phyloP scores from a whole-genome alignment of 2,797 vertebrate genomes.

The Scarus forsteni region DNA sequence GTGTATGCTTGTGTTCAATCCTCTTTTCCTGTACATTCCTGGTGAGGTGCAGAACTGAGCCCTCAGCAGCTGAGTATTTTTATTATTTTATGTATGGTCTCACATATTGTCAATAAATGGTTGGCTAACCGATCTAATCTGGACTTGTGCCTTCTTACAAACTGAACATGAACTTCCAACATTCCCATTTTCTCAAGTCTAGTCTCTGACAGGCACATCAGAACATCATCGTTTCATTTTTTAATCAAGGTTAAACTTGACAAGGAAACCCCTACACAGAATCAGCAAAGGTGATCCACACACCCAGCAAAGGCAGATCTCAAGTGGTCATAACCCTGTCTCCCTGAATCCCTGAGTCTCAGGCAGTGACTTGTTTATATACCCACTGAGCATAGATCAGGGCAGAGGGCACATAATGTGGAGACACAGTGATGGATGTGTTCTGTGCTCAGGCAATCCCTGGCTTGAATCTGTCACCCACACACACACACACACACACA shows the following conservation, averaged over 20 bases:
- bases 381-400: slow-evolving; percentile 49
- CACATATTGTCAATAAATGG: too few species aligned
- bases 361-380: slow-evolving; percentile 64
- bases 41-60: too few species aligned
- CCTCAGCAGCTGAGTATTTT: too few species aligned
- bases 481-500: slow-evolving; percentile 4
- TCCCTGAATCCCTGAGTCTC: slow-evolving; percentile 45
- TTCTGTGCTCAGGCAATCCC: slow-evolving; percentile 32
- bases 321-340: slow-evolving; percentile 55
- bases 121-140: too few species aligned
- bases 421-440: slow-evolving; percentile 49
- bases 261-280: neutral
- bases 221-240: slow-evolving; percentile 18
- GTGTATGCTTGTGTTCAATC: too few species aligned
- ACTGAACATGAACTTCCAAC: too few species aligned
- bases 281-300: neutral
- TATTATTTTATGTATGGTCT: too few species aligned
- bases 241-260: slow-evolving; percentile 30
- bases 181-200: too few species aligned
- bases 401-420: slow-evolving; percentile 57
- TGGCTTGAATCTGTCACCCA: slow-evolving; percentile 21
- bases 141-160: too few species aligned
- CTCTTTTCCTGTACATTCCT: too few species aligned
- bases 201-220: neutral
- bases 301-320: slow-evolving; percentile 55